Evolutionary conservation across 2,888 invertebrate species (phyloP).

Genomic region (Operophtera brumata): DNA sequence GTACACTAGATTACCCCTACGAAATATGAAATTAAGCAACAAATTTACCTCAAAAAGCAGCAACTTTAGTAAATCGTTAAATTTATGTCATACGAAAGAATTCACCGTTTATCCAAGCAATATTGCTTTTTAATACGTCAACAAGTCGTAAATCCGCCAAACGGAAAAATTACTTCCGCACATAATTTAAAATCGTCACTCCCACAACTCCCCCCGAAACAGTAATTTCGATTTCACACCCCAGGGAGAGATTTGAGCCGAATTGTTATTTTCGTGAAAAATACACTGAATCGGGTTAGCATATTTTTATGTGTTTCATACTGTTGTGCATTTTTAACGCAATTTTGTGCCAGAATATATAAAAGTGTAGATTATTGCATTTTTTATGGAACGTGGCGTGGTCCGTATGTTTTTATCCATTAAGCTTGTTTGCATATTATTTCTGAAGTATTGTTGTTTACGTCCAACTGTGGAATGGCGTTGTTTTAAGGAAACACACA

Average conservation of each 20-base stretch:
- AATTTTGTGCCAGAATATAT: conserved; percentile 10
- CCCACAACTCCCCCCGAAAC: conserved; percentile 14
- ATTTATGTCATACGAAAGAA: background rate
- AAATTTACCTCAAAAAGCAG: no score
- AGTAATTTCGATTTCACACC: conserved; percentile 52
- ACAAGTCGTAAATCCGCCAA: conserved; percentile 19
- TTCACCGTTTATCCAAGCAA: background rate
- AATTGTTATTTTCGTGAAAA: conserved; percentile 32
- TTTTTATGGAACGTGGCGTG: conserved; percentile 2
- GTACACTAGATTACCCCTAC: no score
- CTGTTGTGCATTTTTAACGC: conserved; percentile 13
- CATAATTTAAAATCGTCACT: conserved; percentile 44
- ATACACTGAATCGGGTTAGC: conserved; percentile 28
- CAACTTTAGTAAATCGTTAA: no score
- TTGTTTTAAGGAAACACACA: no score
- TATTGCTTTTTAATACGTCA: background rate
- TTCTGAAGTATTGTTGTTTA: background rate
- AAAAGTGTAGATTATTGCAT: conserved; percentile 6
- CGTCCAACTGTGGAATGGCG: no score
- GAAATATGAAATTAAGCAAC: no score
- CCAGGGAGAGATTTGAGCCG: conserved; percentile 42
- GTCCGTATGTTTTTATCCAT: background rate
- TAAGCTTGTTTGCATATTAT: background rate
- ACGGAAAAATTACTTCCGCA: conserved; percentile 33
- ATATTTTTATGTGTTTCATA: conserved; percentile 27